Percentiles rank a stretch among this genome's conserved stretches.
Evolutionary conservation across 2,113 vertebrate species (phyloP).

Genomic region (Ictalurus punctatus): DNA sequence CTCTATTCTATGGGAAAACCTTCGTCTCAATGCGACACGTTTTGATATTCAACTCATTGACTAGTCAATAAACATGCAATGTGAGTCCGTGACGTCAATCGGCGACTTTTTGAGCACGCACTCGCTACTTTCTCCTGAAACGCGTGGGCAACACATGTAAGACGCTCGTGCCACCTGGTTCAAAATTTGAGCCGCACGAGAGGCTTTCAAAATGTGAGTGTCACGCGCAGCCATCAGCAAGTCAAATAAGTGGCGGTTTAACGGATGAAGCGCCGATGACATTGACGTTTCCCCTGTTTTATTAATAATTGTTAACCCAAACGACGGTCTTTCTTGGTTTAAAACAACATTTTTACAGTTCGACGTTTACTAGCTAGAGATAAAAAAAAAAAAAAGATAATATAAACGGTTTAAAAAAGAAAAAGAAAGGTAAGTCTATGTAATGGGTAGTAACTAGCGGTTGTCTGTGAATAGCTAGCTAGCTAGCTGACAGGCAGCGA

Average conservation of each 20-base stretch:
- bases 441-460: not conserved
- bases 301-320: not conserved
- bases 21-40: not conserved
- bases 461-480: not conserved
- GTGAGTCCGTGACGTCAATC: not conserved
- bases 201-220: not conserved
- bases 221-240: slow-evolving; percentile 24
- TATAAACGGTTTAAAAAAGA: not conserved
- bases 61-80: not conserved
- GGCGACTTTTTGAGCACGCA: not conserved
- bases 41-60: not conserved
- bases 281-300: not conserved
- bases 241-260: slow-evolving; percentile 28
- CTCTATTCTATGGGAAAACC: too few relatives aligned
- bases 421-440: not conserved
- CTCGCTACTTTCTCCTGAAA: not conserved
- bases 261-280: not conserved
- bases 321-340: not conserved
- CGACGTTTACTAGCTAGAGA: not conserved
- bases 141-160: not conserved
- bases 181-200: not conserved
- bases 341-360: not conserved
- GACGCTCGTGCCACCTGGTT: not conserved
- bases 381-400: not conserved
- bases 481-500: slow-evolving; percentile 8